These are phyloP conservation scores for Lasioglossum albipes DNA, from an alignment of 1,140 invertebrate species.

Conservation along the genomic window DNA sequence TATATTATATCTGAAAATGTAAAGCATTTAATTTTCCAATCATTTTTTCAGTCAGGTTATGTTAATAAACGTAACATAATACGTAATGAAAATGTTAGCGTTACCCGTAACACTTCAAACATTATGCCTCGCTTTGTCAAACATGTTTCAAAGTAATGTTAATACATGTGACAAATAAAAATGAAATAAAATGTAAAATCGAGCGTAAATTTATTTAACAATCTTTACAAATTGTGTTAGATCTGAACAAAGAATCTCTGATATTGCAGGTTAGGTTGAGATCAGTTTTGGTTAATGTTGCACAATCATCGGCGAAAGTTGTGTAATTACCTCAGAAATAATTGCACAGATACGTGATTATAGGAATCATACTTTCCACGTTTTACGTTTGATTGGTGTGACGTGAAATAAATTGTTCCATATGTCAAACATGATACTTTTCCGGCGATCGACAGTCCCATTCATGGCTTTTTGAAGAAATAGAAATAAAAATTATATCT, in stretches of 20 bases:
- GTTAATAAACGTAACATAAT: not conserved
- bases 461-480: conserved; percentile 20
- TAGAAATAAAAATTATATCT: conserved; percentile 7
- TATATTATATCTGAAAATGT: conserved; percentile 36
- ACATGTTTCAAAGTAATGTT: not conserved
- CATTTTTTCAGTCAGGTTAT: not conserved
- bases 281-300: not conserved
- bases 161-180: not conserved
- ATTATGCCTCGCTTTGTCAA: not conserved
- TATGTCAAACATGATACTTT: conserved; percentile 60
- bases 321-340: conserved; percentile 50
- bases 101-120: too few species aligned
- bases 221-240: not conserved
- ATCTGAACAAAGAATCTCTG: not conserved
- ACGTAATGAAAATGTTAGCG: not conserved
- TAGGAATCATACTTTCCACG: conserved; percentile 35
- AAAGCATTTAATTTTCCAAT: not conserved
- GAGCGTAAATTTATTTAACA: conserved; percentile 6
- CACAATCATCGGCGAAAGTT: not conserved
- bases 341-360: conserved; percentile 49
- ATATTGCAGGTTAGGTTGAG: conserved; percentile 14
- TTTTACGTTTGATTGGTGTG: conserved; percentile 34
- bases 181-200: not conserved
- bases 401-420: conserved; percentile 46
- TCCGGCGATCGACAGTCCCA: conserved; percentile 18